Evolutionary conservation across 2,113 vertebrate genomes (phyloP).

Genomic region (Psittacus erithacus): DNA sequence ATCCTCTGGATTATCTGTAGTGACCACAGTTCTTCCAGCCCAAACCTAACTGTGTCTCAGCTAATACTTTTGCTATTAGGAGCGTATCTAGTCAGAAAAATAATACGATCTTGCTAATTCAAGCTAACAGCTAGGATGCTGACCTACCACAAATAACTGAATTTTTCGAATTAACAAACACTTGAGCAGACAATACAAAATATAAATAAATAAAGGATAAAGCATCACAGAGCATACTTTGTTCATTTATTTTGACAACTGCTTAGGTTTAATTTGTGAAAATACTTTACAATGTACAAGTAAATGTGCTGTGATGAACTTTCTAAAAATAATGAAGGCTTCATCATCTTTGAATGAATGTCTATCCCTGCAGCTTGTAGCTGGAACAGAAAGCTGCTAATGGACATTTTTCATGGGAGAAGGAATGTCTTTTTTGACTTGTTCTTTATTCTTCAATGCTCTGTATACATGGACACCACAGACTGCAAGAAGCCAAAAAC

Average conservation of each 20-base stretch:
- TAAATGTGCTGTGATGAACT: conserved; percentile 33
- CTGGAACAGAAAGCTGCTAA: background rate
- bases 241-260: conserved; percentile 56
- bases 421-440: background rate
- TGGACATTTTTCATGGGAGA: background rate
- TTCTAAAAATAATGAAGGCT: conserved; percentile 43
- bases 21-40: background rate
- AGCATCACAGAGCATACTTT: background rate
- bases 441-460: background rate
- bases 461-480: background rate
- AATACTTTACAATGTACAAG: conserved; percentile 13
- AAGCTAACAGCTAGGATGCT: conserved; percentile 16
- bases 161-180: conserved; percentile 41
- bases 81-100: background rate
- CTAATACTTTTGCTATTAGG: conserved; percentile 14
- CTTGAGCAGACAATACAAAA: conserved; percentile 35
- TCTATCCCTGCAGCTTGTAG: background rate
- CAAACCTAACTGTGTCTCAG: conserved; percentile 13
- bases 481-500: background rate
- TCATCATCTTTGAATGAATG: conserved; percentile 6
- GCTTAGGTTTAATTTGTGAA: conserved; percentile 52
- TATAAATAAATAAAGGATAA: conserved; percentile 54
- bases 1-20: conserved; percentile 44
- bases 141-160: conserved; percentile 29
- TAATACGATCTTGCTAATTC: conserved; percentile 21